Conservation (phyloP, 2,797 vertebrate genomes). For the Pseudotriccus pelzelni region DNA sequence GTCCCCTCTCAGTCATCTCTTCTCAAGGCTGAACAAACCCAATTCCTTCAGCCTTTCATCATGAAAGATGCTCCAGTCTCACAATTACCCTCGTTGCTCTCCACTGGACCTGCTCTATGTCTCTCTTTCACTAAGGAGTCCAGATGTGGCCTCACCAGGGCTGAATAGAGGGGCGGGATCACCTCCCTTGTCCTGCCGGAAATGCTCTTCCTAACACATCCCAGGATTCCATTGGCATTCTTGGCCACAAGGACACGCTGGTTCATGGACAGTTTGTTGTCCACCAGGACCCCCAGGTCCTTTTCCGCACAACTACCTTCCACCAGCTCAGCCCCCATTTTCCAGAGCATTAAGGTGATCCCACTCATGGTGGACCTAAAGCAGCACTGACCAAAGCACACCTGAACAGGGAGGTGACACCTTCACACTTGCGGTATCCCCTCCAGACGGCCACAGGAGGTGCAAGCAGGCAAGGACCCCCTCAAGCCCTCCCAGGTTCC, state of each 20-base stretch:
- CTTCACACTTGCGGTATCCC: no score
- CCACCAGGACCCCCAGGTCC: background rate
- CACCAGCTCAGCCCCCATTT: background rate
- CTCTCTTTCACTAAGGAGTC: background rate
- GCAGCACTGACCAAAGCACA: rapidly evolving
- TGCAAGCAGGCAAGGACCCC: no score
- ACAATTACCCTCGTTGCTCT: background rate
- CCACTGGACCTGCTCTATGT: background rate
- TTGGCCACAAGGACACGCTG: background rate
- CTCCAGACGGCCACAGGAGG: background rate
- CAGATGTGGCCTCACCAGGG: background rate
- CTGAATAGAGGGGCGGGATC: background rate
- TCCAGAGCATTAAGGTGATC: rapidly evolving
- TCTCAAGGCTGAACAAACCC: background rate
- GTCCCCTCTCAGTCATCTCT: background rate
- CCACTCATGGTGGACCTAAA: rapidly evolving
- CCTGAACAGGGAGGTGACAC: background rate
- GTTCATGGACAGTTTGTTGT: background rate
- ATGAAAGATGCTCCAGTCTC: background rate
- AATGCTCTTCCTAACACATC: background rate
- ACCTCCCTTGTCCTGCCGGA: background rate
- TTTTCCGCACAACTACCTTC: background rate
- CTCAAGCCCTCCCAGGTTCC: background rate
- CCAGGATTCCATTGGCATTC: background rate
- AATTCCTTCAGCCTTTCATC: background rate